Evolutionary conservation across 2,888 invertebrate genomes (phyloP).

Genomic region (Tetranychus piercei): DNA sequence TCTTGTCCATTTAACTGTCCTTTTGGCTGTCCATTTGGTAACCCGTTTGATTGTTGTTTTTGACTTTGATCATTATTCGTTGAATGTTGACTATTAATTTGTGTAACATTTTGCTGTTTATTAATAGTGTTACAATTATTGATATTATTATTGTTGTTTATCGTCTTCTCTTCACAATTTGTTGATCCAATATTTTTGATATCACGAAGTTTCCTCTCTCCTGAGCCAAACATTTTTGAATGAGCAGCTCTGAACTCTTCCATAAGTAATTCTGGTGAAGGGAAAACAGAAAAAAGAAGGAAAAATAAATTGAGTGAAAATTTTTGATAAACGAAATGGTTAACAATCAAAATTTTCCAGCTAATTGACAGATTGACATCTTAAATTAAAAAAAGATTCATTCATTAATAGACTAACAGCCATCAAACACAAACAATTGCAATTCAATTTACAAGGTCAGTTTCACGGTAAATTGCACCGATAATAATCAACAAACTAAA

Average conservation of each 20-base stretch:
- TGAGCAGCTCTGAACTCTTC: slow-evolving; percentile 75
- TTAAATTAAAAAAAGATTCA: too few species aligned
- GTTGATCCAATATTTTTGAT: neutral
- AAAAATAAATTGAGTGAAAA: neutral
- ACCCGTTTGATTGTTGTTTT: neutral
- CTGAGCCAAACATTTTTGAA: slow-evolving; percentile 55
- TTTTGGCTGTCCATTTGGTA: neutral
- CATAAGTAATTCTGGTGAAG: slow-evolving; percentile 41
- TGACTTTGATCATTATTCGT: neutral
- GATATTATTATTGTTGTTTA: neutral
- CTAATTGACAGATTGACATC: neutral
- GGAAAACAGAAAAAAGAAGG: neutral
- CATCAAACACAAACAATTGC: too few species aligned
- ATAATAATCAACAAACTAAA: too few species aligned
- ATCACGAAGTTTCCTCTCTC: neutral
- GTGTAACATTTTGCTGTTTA: neutral
- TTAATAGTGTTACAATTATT: neutral
- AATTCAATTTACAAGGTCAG: too few species aligned
- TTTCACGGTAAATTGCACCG: too few species aligned
- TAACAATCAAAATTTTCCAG: too few species aligned
- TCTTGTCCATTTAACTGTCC: neutral
- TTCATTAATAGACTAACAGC: too few species aligned
- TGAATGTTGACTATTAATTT: neutral
- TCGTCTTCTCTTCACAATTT: neutral
- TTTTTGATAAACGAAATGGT: too few species aligned